These are phyloP conservation scores for Paralichthys olivaceus DNA, from an alignment of 2,113 vertebrate species.

Conservation along the genomic window DNA sequence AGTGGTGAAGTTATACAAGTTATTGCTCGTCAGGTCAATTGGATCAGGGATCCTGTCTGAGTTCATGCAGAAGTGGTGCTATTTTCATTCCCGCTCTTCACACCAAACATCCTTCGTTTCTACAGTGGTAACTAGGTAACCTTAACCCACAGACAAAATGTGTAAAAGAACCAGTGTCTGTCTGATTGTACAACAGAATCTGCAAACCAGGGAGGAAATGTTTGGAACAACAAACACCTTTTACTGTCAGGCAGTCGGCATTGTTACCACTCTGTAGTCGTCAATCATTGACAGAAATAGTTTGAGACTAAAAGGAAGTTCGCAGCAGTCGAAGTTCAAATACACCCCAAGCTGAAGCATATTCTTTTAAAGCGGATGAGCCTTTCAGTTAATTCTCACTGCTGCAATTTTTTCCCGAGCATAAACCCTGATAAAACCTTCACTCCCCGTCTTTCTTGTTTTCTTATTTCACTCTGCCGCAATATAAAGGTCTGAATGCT, in stretches of 20 bases:
- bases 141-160: constrained; percentile 51
- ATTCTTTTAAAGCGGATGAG: background rate
- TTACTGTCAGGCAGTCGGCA: background rate
- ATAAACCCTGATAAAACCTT: background rate
- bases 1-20: constrained; percentile 41
- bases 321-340: background rate
- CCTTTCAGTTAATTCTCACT: background rate
- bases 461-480: background rate
- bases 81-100: constrained; percentile 54
- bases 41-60: constrained; percentile 28
- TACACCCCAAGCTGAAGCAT: background rate
- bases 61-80: constrained; percentile 35
- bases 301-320: constrained; percentile 11
- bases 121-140: constrained; percentile 47
- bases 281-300: constrained; percentile 14
- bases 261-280: background rate
- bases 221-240: background rate
- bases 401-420: background rate
- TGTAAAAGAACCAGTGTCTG: background rate
- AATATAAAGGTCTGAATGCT: background rate
- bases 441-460: background rate
- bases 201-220: background rate
- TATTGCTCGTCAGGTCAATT: constrained; percentile 51
- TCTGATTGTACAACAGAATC: background rate
- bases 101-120: constrained; percentile 22